Evolutionary conservation across 2,888 invertebrate species (phyloP).

Genomic region (Epinotia bilunana): DNA sequence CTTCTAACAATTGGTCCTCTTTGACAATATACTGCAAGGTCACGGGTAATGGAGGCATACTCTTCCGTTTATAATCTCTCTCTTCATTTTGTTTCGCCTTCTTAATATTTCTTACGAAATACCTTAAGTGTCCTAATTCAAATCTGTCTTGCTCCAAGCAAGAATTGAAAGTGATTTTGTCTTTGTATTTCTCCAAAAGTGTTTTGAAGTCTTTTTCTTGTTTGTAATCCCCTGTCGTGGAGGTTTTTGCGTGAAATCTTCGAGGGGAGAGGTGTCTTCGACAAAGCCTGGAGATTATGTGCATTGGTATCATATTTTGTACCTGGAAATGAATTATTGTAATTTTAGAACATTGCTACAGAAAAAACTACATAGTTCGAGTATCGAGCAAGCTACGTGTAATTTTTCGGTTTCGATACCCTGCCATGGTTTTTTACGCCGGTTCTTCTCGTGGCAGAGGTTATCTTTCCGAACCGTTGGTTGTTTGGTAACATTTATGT

Average conservation of each 20-base stretch:
- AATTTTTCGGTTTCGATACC: background rate
- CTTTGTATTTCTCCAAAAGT: constrained; percentile 64
- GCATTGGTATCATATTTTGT: constrained; percentile 51
- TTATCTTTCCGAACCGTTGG: too few species aligned
- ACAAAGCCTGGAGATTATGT: constrained; percentile 76
- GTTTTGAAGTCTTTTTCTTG: constrained; percentile 58
- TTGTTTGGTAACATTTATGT: too few species aligned
- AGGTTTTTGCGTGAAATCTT: constrained; percentile 55
- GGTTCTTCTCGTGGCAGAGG: too few species aligned
- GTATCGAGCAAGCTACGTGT: too few species aligned
- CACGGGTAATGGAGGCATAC: constrained; percentile 78
- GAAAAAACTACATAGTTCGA: background rate
- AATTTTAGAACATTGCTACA: background rate
- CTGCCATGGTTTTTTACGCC: too few species aligned
- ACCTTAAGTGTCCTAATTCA: constrained; percentile 65
- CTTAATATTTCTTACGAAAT: constrained; percentile 65
- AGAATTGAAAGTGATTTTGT: constrained; percentile 76
- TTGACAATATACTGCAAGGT: constrained; percentile 80
- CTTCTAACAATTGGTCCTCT: constrained; percentile 60
- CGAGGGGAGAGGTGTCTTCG: constrained; percentile 58
- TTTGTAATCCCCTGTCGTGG: constrained; percentile 46
- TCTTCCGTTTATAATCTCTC: constrained; percentile 57
- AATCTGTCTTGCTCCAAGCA: constrained; percentile 74
- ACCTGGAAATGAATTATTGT: constrained; percentile 36
- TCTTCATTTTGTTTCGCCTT: constrained; percentile 58